Conservation (phyloP, 2,113 vertebrate species). For the Caracal caracal region DNA sequence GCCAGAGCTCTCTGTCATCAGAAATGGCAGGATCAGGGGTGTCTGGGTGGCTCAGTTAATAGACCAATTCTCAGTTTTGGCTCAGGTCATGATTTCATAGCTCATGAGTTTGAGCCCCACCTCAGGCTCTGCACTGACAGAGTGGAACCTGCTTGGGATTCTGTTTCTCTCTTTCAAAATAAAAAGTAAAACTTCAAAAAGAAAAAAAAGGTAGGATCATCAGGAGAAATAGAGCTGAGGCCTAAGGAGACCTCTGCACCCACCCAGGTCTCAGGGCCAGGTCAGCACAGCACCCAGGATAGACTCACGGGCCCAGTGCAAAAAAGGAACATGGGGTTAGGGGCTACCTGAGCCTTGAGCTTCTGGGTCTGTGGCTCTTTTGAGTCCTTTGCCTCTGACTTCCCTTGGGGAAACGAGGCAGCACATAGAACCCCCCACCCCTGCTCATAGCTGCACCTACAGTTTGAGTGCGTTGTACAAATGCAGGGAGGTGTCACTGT, state of each 20-base stretch:
- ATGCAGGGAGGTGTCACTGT: background rate
- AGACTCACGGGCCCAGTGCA: background rate
- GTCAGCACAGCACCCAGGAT: background rate
- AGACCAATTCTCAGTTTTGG: too few relatives aligned
- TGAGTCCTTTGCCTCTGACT: background rate
- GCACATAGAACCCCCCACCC: background rate
- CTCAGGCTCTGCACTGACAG: too few relatives aligned
- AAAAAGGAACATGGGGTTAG: fast-evolving
- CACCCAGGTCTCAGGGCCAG: fast-evolving
- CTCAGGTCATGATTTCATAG: too few relatives aligned
- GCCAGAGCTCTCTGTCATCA: background rate
- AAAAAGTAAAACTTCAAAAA: too few relatives aligned
- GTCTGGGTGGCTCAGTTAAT: too few relatives aligned
- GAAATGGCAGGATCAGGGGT: too few relatives aligned
- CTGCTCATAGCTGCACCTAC: background rate
- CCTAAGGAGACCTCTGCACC: background rate
- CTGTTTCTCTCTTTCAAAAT: too few relatives aligned
- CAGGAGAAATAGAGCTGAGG: background rate
- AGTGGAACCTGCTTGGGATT: too few relatives aligned
- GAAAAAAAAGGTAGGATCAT: background rate
- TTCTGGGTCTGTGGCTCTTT: background rate
- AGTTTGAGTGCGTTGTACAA: background rate
- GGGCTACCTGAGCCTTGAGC: background rate
- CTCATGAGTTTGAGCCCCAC: too few relatives aligned
- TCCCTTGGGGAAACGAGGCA: background rate